phyloP scores from a whole-genome alignment of 2,888 invertebrate species.

The Dicycla oo region DNA sequence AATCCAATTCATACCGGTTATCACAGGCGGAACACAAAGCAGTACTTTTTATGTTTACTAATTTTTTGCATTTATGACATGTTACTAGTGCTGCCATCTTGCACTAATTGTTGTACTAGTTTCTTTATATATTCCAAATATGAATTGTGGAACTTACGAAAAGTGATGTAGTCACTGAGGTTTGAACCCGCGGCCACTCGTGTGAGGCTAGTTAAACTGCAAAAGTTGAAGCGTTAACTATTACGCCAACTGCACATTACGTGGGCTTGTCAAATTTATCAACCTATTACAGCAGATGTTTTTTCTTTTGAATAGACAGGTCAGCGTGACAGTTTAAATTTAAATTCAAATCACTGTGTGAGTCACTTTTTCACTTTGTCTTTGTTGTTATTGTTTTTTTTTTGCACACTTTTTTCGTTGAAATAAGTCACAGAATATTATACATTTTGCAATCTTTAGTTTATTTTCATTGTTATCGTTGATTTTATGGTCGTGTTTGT shows the following conservation, averaged over 20 bases:
- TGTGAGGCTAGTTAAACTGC: neutral
- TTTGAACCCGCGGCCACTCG: neutral
- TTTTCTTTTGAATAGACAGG: too few species aligned
- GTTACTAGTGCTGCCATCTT: slow-evolving; percentile 22
- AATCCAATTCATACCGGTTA: slow-evolving; percentile 23
- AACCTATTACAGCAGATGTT: too few species aligned
- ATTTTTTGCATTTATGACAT: slow-evolving; percentile 27
- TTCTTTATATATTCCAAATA: too few species aligned
- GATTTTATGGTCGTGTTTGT: neutral
- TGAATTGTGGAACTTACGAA: neutral
- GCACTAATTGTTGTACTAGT: neutral
- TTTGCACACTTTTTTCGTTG: too few species aligned
- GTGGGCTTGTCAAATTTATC: too few species aligned
- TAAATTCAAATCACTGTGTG: too few species aligned
- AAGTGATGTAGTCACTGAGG: slow-evolving; percentile 3
- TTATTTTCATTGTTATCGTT: too few species aligned
- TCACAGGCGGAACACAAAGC: slow-evolving; percentile 15
- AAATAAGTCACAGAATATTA: too few species aligned
- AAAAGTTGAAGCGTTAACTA: neutral
- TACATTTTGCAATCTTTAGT: too few species aligned
- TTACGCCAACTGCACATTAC: neutral
- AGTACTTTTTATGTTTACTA: slow-evolving; percentile 23
- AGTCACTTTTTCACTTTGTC: too few species aligned
- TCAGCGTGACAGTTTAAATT: too few species aligned
- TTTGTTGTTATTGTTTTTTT: too few species aligned